These are phyloP conservation scores for Thumatha senex DNA, from an alignment of 2,888 invertebrate genomes.

Conservation along the genomic window DNA sequence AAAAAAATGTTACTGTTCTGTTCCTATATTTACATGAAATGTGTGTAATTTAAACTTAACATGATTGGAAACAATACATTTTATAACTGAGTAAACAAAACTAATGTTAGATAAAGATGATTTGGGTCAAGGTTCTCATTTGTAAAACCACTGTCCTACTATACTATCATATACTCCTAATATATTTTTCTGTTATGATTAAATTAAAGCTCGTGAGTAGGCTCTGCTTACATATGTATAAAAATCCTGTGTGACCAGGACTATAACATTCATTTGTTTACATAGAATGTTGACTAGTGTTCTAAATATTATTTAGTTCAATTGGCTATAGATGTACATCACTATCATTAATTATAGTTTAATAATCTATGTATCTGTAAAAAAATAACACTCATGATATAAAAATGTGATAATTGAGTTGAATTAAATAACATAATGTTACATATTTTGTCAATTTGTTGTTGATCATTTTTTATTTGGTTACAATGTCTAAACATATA, in stretches of 20 bases:
- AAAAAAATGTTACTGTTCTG: background rate
- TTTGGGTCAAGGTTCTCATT: background rate
- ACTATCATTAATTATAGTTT: conserved; percentile 25
- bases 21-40: background rate
- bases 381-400: conserved; percentile 21
- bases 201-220: background rate
- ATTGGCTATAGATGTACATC: conserved; percentile 19
- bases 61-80: no score
- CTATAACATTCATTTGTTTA: conserved; percentile 6
- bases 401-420: conserved; percentile 46
- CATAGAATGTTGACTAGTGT: conserved; percentile 7
- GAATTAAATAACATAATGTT: conserved; percentile 26
- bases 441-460: conserved; percentile 28
- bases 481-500: conserved; percentile 15
- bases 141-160: background rate
- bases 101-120: no score
- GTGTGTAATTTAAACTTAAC: background rate
- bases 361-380: conserved; percentile 12
- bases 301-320: conserved; percentile 12
- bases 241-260: no score
- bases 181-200: conserved; percentile 5
- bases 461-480: conserved; percentile 28
- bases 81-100: no score
- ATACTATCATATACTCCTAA: background rate
- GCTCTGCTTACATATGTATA: no score